phyloP scores from a whole-genome alignment of 2,888 invertebrate species.

The Clusia tigrina region DNA sequence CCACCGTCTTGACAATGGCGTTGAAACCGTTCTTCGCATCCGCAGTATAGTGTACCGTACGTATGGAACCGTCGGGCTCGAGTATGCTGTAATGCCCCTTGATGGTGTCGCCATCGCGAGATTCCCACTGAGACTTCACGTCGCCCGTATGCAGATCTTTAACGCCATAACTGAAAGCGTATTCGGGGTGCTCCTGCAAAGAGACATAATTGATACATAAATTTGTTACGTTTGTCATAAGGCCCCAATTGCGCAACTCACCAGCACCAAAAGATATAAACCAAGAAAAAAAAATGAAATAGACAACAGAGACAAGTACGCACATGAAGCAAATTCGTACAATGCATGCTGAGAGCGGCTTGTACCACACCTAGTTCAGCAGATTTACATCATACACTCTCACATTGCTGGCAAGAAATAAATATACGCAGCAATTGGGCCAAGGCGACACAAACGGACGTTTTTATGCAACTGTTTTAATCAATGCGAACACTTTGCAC shows the following conservation, averaged over 20 bases:
- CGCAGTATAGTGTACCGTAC: constrained; percentile 69
- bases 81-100: constrained; percentile 72
- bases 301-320: constrained; percentile 3
- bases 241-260: not conserved
- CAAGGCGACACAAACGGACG: constrained; percentile 40
- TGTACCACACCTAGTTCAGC: constrained; percentile 35
- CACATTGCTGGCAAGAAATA: not conserved
- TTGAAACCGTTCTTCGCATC: constrained; percentile 68
- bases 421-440: constrained; percentile 32
- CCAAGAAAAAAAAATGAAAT: not conserved
- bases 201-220: constrained; percentile 23
- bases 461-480: constrained; percentile 29
- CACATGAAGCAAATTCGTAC: too few species aligned
- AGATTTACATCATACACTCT: constrained; percentile 6
- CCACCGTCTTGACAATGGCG: constrained; percentile 67
- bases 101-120: constrained; percentile 67
- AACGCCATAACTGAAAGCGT: constrained; percentile 70
- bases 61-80: constrained; percentile 72
- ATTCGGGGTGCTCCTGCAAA: constrained; percentile 65
- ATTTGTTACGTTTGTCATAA: constrained; percentile 14
- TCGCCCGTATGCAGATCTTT: constrained; percentile 69
- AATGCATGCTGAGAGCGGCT: constrained; percentile 8
- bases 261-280: not conserved
- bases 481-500: not conserved
- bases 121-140: constrained; percentile 70